These are phyloP conservation scores for Eptesicus fuscus DNA, from an alignment of 2,113 vertebrate species.

Conservation along the genomic window DNA sequence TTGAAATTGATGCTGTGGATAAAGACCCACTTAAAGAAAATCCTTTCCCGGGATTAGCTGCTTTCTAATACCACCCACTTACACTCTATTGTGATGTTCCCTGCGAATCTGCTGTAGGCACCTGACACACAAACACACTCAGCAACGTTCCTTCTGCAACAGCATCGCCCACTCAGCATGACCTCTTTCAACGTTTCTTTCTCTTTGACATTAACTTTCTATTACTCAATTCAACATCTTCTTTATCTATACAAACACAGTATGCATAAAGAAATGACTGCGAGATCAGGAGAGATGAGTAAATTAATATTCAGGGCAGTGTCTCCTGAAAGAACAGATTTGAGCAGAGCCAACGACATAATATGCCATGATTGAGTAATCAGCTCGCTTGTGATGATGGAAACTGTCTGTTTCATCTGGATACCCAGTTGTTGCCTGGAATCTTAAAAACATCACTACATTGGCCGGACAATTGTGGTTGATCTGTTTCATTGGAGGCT, in stretches of 20 bases:
- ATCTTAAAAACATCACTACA: constrained; percentile 5
- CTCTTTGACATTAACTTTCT: background rate
- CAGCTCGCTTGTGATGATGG: background rate
- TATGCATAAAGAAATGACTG: background rate
- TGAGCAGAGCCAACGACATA: background rate
- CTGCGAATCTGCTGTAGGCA: background rate
- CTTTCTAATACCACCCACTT: background rate
- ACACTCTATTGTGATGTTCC: too few species aligned
- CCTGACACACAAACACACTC: background rate
- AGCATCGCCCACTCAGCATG: background rate
- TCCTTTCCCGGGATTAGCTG: background rate
- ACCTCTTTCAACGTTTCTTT: background rate
- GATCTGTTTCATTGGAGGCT: background rate
- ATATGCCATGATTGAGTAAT: background rate
- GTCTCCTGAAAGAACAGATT: background rate
- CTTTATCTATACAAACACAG: background rate
- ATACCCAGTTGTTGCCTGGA: background rate
- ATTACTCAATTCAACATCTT: background rate
- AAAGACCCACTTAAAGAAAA: background rate
- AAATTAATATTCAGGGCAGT: background rate
- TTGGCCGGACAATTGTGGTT: background rate
- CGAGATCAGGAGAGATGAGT: background rate
- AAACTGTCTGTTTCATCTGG: background rate
- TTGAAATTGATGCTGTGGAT: background rate
- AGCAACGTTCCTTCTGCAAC: accelerated